Base-by-base conservation (phyloP, 2,888 invertebrate species). In the Apamea epomidion region DNA sequence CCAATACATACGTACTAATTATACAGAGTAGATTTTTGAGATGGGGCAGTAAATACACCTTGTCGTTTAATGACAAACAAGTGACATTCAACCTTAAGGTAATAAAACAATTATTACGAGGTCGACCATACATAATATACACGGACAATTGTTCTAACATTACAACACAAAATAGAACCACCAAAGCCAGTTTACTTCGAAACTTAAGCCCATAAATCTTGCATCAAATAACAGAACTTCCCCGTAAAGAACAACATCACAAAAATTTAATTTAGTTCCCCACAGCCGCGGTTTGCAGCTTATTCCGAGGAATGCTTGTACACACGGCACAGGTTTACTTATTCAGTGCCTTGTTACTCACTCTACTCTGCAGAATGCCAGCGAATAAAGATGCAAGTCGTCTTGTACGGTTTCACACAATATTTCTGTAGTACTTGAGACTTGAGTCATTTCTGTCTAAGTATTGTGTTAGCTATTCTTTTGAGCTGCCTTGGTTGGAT, bases 251-350 rank as follows among this genome's bases (percentile, higher is more conserved):
- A 70, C 62, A 82, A 60, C 51, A 78, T 54, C 68, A 60, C 68
- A 75, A 84, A 86, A 74, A 82, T 37, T 65, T 78, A 64, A 84
- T 86, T 86, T 82, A 77, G 76, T 64, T 86, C 51, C 18, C 37
- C 62, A 67, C 58, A 60, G 51, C 65, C 42, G 32, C 68, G 45
- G 71, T 48, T 67, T 54, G 54, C 54, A 51, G 25, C 64, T 72
- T 42, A 69, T 64, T 32, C 64, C 25, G 18, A 54, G 54, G 32
- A 78, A 72, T 60, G 67, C n/a, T 68, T 62, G 76, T 54, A 73
- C 48, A 76, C 65, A 65, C 60, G 29, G 45, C 65, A 71, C 65
- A 60, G 70, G 62, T 75, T 84, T 73, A 86, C 88, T 70, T 78
- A 82, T 86, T 84, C 78, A 83, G 21, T 67, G 68, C 74, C 78